Evolutionary conservation across 2,113 vertebrate species (phyloP).

Genomic region (Albula goreensis): DNA sequence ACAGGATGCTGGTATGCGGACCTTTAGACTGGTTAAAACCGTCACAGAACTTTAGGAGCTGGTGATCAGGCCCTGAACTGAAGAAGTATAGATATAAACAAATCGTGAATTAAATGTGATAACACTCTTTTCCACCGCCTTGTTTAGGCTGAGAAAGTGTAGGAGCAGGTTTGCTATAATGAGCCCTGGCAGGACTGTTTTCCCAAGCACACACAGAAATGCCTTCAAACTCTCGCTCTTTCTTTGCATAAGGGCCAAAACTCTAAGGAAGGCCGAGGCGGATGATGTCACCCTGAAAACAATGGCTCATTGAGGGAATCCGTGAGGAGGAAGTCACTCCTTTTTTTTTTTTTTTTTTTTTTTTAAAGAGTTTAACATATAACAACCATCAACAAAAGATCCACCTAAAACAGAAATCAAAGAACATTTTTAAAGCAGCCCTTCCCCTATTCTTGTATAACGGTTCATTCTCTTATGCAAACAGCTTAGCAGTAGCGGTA

Average conservation of each 20-base stretch:
- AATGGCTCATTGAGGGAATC: neutral
- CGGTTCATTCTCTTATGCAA: neutral
- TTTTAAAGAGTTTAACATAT: neutral
- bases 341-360: neutral
- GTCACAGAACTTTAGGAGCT: too few relatives aligned
- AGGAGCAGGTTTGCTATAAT: too few relatives aligned
- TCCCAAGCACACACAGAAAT: too few relatives aligned
- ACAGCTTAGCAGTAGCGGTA: too few relatives aligned
- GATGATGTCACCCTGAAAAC: conserved; percentile 1
- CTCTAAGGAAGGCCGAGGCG: neutral
- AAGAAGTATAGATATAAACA: too few relatives aligned
- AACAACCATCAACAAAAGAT: neutral
- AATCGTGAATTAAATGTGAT: too few relatives aligned
- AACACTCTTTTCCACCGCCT: too few relatives aligned
- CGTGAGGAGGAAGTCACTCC: neutral
- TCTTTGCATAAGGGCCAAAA: neutral
- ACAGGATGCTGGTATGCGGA: too few relatives aligned
- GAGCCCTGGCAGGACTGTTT: too few relatives aligned
- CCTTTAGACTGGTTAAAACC: too few relatives aligned
- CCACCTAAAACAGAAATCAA: neutral
- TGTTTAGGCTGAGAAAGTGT: too few relatives aligned
- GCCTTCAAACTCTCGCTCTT: neutral
- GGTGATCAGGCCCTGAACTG: too few relatives aligned
- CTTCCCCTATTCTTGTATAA: neutral
- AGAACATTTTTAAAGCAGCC: neutral